These are phyloP conservation scores for Ptychobarbus kaznakovi DNA, from an alignment of 2,797 vertebrate species.

Conservation along the genomic window DNA sequence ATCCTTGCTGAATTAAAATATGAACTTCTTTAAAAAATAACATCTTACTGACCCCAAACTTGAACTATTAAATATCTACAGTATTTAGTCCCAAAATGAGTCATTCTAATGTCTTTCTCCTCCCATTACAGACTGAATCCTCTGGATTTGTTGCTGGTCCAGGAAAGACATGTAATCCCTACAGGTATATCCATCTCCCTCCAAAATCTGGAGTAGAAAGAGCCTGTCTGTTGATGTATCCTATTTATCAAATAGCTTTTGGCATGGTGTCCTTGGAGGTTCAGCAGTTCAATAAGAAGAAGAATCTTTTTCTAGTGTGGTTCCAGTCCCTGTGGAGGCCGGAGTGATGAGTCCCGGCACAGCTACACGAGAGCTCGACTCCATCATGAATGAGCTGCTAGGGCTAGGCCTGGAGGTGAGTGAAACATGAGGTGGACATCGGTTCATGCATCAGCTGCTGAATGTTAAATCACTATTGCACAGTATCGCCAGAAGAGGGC, in stretches of 20 bases:
- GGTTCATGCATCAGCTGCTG: neutral
- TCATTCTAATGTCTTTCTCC: neutral
- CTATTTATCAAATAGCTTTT: neutral
- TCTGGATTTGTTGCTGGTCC: neutral
- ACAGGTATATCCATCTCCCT: slow-evolving; percentile 29
- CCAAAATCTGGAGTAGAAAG: neutral
- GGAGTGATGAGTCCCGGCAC: slow-evolving; percentile 59
- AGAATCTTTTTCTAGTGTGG: slow-evolving; percentile 64
- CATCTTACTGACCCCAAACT: neutral
- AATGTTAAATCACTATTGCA: neutral
- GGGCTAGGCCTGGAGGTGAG: slow-evolving; percentile 71
- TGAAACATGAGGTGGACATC: slow-evolving; percentile 10
- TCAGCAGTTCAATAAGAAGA: slow-evolving; percentile 25
- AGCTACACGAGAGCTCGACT: slow-evolving; percentile 76
- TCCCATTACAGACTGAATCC: slow-evolving; percentile 6
- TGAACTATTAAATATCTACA: neutral
- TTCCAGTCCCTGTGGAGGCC: slow-evolving; percentile 66
- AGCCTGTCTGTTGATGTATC: neutral
- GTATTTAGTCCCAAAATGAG: neutral
- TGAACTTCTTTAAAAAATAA: neutral
- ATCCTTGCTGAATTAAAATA: neutral
- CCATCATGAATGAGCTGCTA: slow-evolving; percentile 75
- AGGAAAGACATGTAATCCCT: slow-evolving; percentile 1
- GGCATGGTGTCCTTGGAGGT: neutral
- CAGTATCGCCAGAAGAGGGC: slow-evolving; percentile 73